These are phyloP conservation scores for Limenitis camilla DNA, from an alignment of 2,888 invertebrate species.

Conservation along the genomic window DNA sequence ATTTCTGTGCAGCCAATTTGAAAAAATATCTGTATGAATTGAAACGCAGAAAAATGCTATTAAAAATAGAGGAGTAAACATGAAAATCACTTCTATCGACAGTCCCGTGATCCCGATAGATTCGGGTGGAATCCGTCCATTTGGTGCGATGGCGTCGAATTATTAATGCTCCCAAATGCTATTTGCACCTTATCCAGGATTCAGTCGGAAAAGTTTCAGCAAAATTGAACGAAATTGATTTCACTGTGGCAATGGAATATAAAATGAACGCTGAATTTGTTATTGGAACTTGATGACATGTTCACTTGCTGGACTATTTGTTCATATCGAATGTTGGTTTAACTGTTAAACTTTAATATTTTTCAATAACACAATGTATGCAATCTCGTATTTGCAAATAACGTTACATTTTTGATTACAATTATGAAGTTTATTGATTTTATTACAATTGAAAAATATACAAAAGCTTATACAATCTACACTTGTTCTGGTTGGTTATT, in stretches of 20 bases:
- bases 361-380: too few relatives aligned
- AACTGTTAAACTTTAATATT: too few relatives aligned
- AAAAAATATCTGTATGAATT: neutral
- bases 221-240: slow-evolving; percentile 27
- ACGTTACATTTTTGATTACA: too few relatives aligned
- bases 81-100: slow-evolving; percentile 4
- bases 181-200: slow-evolving; percentile 28
- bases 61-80: slow-evolving; percentile 1
- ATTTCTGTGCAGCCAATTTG: neutral
- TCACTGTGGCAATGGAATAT: slow-evolving; percentile 24
- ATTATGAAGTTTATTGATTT: too few relatives aligned
- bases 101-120: slow-evolving; percentile 30
- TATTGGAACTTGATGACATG: slow-evolving; percentile 9
- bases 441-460: too few relatives aligned
- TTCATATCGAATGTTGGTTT: neutral
- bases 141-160: slow-evolving; percentile 37
- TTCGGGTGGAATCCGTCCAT: slow-evolving; percentile 35
- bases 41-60: neutral
- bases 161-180: slow-evolving; percentile 38
- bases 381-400: too few relatives aligned
- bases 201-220: slow-evolving; percentile 27
- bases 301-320: neutral
- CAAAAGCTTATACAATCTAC: too few relatives aligned
- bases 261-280: slow-evolving; percentile 18
- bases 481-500: too few relatives aligned